Conservation (phyloP, 2,888 invertebrate genomes). For the Eugnorisma glareosa region DNA sequence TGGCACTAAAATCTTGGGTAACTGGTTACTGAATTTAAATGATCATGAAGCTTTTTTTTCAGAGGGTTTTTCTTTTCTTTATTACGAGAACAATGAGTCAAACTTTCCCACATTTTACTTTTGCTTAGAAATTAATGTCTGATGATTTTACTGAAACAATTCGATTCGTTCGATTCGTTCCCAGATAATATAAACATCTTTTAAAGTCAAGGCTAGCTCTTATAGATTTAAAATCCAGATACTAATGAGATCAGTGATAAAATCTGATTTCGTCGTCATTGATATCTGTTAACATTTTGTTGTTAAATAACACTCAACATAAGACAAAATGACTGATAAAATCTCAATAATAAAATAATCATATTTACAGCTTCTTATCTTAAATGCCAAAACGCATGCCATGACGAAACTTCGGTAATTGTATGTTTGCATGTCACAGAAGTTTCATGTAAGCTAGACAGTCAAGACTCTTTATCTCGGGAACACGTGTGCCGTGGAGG, state of each 20-base stretch:
- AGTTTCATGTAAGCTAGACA: not conserved
- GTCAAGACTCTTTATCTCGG: too few species aligned
- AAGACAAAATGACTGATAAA: not conserved
- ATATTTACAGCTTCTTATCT: not conserved
- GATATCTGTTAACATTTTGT: conserved; percentile 26
- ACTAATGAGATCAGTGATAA: conserved; percentile 21
- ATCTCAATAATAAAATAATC: not conserved
- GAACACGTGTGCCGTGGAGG: too few species aligned
- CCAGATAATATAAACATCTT: not conserved
- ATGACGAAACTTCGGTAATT: not conserved
- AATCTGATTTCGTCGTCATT: conserved; percentile 9
- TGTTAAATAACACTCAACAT: not conserved
- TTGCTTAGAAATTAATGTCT: not conserved
- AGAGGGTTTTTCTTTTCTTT: not conserved
- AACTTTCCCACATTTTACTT: conserved; percentile 1
- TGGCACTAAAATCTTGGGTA: not conserved
- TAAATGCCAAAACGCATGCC: not conserved
- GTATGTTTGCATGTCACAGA: not conserved
- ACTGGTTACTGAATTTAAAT: not conserved
- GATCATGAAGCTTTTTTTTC: not conserved
- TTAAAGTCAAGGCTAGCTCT: conserved; percentile 31
- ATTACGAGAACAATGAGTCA: not conserved
- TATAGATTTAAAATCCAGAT: conserved; percentile 16
- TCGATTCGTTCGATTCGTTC: not conserved
- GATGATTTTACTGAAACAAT: not conserved